Evolutionary conservation across 2,797 vertebrate genomes (phyloP), one percentile per base, ranked within the genome.

Genomic region (Sphaeramia orbicularis): DNA sequence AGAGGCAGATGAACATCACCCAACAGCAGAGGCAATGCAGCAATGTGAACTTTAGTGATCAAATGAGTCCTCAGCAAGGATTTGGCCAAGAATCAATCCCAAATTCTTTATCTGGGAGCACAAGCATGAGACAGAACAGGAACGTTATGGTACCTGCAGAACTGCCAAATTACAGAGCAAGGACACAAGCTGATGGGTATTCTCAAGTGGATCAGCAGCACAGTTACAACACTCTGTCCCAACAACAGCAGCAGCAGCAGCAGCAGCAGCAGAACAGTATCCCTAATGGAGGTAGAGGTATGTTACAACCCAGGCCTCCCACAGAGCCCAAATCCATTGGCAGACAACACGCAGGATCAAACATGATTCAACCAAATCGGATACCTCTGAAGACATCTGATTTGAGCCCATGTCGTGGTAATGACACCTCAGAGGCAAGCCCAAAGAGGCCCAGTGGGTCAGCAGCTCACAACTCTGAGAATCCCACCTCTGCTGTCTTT

Each of bases 231-330:
- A 27, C 68, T 38, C 83, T 88, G 19, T 68, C 94, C 49, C 96
- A 96, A 32, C 30, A 32, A 70, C 96, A 95, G 67, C 94, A 90
- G 78, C 74, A 58, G 71, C 95, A 95, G 65, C 94, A 90, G 78
- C 94, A 90, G 78, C 74, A 58, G 71, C 95, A 95, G 65, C 94
- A 90, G 78, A 67, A 58, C 63, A 74, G 48, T 45, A 7, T 81
- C 78, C 93, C 94, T 15, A 87, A 77, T 0, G 95, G 92, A 50
- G 52, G 71, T 0, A 83, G 93, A 6, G 79, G 87, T 56, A 70
- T 94, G 61, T 83, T 99, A 45, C 96, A 97, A 47, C 97, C 97
- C 49, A 94, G 91, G 75, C 98, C 96, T 44, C 97, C 96, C 0
- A 48, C 91, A 0, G 96, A 96, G 55, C 95, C 96, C 1, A 96